Conservation (phyloP, 2,113 vertebrate species). For the Amphiprion percula region DNA sequence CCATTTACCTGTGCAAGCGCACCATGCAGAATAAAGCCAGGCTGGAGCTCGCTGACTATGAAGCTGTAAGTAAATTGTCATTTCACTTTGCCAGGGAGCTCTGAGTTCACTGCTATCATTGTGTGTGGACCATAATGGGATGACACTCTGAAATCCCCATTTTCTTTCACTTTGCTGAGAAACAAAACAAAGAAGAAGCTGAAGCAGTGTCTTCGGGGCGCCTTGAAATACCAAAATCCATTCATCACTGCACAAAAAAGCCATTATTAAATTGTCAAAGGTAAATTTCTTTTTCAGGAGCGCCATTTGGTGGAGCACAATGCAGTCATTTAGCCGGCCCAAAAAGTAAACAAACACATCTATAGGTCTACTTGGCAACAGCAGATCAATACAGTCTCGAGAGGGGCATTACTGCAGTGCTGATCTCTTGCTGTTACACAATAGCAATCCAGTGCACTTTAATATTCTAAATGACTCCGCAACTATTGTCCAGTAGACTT, state of each 20-base stretch:
- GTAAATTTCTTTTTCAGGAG: slow-evolving; percentile 5
- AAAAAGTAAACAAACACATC: slow-evolving; percentile 46
- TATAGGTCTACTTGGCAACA: slow-evolving; percentile 28
- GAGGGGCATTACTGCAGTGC: slow-evolving; percentile 28
- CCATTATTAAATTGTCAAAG: slow-evolving; percentile 37
- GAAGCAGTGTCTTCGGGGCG: slow-evolving; percentile 6
- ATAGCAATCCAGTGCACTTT: slow-evolving; percentile 32
- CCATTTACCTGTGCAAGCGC: slow-evolving; percentile 98
- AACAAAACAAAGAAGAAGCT: background rate
- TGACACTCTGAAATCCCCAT: slow-evolving; percentile 27
- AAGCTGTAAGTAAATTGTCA: slow-evolving; percentile 90
- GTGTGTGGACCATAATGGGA: background rate
- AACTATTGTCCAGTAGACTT: slow-evolving; percentile 66
- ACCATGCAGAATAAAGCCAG: slow-evolving; percentile 99
- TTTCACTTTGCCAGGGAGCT: slow-evolving; percentile 34
- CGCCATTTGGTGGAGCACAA: background rate
- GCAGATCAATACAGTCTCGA: slow-evolving; percentile 59
- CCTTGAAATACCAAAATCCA: slow-evolving; percentile 14
- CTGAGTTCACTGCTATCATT: background rate
- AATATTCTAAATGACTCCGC: slow-evolving; percentile 63
- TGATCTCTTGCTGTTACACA: slow-evolving; percentile 42
- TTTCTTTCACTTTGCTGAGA: slow-evolving; percentile 18
- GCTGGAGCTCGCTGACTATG: slow-evolving; percentile 95
- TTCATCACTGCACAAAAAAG: slow-evolving; percentile 29
- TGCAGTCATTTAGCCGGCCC: slow-evolving; percentile 15